phyloP scores from a whole-genome alignment of 1,140 invertebrate genomes.

The Zaprionus davidi region DNA sequence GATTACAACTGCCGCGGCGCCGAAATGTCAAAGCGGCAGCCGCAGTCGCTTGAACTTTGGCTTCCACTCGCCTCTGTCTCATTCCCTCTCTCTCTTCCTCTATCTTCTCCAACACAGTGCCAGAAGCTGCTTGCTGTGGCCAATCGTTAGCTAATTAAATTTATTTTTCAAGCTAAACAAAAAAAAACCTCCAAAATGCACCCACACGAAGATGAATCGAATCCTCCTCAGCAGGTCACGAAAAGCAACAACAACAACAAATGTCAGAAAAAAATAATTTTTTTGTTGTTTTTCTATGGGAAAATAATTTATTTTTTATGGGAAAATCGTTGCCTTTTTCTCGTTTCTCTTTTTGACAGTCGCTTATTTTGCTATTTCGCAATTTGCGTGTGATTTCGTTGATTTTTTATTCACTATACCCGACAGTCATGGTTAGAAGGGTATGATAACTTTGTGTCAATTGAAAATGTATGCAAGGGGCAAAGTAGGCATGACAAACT shows the following conservation, averaged over 20 bases:
- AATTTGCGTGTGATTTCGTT: conserved; percentile 54
- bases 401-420: conserved; percentile 15
- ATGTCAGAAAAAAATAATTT: conserved; percentile 22
- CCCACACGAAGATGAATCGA: conserved; percentile 60
- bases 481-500: background rate
- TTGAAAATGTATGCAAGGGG: background rate
- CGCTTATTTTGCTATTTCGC: conserved; percentile 45
- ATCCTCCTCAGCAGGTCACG: conserved; percentile 59
- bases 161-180: conserved; percentile 50
- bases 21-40: conserved; percentile 66
- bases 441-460: background rate
- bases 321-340: conserved; percentile 41
- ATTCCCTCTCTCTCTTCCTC: background rate
- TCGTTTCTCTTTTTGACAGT: conserved; percentile 46
- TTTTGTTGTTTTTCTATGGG: conserved; percentile 43
- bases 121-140: conserved; percentile 3
- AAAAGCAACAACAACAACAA: conserved; percentile 44
- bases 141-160: conserved; percentile 75
- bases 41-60: conserved; percentile 40
- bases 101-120: background rate
- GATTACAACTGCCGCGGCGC: conserved; percentile 52
- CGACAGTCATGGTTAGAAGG: too few species aligned
- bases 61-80: background rate
- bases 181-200: conserved; percentile 34
- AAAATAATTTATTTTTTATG: conserved; percentile 67